Conservation (phyloP, 2,797 vertebrate genomes). For the Lacerta viridis region DNA sequence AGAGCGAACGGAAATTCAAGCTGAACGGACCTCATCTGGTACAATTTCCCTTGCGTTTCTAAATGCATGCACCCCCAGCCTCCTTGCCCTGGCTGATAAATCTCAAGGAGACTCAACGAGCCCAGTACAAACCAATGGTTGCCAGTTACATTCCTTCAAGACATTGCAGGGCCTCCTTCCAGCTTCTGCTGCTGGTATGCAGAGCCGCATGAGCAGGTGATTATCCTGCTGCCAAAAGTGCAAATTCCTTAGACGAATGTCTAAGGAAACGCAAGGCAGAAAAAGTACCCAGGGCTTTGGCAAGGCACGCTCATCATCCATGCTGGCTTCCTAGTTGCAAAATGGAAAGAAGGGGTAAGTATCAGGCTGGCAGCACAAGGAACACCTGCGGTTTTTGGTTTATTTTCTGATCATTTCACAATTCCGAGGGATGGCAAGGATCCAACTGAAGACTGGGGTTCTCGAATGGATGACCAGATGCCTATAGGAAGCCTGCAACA, state of each 20-base stretch:
- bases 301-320: conserved; percentile 6
- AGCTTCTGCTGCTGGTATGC: conserved; percentile 8
- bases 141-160: no score
- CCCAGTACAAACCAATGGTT: no score
- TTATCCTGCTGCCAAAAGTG: conserved; percentile 55
- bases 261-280: conserved; percentile 54
- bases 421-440: conserved; percentile 58
- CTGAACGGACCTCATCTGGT: no score
- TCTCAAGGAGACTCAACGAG: neutral
- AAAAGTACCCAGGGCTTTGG: conserved; percentile 59
- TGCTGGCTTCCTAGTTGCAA: conserved; percentile 58
- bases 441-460: conserved; percentile 33
- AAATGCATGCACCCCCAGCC: no score
- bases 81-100: no score
- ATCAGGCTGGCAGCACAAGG: conserved; percentile 54
- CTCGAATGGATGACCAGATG: no score
- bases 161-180: conserved; percentile 29
- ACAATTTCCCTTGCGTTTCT: no score
- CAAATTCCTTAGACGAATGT: conserved; percentile 45
- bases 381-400: conserved; percentile 31
- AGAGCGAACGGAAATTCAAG: no score
- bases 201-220: conserved; percentile 35
- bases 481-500: no score
- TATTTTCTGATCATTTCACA: conserved; percentile 56
- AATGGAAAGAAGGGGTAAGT: neutral